Conservation (phyloP, 2,797 vertebrate species). For the Salmo trutta region DNA sequence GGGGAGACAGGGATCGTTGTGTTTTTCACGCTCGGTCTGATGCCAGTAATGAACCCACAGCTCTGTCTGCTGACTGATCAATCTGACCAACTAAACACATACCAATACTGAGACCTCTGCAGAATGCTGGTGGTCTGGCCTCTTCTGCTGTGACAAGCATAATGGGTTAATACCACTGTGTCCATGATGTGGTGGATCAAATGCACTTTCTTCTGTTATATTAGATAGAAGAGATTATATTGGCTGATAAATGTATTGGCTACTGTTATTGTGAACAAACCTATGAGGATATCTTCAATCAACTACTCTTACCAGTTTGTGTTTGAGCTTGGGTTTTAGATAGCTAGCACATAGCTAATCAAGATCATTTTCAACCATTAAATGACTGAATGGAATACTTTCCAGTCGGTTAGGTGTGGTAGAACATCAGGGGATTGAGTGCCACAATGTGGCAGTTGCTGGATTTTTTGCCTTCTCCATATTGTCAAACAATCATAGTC, state of each 20-base stretch:
- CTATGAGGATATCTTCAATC: background rate
- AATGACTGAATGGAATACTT: background rate
- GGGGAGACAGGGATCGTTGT: conserved; percentile 8
- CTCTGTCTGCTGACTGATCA: conserved; percentile 17
- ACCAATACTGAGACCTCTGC: background rate
- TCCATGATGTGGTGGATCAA: background rate
- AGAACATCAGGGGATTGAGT: background rate
- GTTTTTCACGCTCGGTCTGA: background rate
- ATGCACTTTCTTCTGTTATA: background rate
- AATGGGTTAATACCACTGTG: background rate
- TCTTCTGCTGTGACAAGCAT: background rate
- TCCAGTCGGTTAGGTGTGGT: background rate
- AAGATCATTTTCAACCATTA: background rate
- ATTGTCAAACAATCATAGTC: background rate
- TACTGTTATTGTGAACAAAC: background rate
- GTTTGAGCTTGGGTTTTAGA: background rate
- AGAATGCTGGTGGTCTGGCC: background rate
- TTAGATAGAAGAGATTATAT: background rate
- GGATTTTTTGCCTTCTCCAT: too few species aligned
- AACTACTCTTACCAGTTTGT: background rate
- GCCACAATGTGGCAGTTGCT: background rate
- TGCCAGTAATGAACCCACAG: conserved; percentile 4
- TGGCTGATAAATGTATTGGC: background rate
- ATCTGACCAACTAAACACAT: conserved; percentile 7
- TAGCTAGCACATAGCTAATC: background rate